phyloP scores from a whole-genome alignment of 2,113 vertebrate species.

The Beaufortia kweichowensis region DNA sequence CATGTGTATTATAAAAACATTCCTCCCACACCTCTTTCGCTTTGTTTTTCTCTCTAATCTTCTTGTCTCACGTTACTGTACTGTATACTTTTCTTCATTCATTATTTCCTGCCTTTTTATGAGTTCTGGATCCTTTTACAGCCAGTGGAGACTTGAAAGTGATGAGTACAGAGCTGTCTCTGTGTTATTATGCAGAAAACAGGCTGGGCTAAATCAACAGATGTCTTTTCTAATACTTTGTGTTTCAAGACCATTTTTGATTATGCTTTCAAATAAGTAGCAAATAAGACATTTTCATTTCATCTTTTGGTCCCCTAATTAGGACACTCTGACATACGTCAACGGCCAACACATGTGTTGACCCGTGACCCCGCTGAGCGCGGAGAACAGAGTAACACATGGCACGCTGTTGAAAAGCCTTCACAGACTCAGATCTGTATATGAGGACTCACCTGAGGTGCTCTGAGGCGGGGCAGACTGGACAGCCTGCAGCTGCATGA shows the following conservation, averaged over 20 bases:
- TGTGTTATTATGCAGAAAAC: too few relatives aligned
- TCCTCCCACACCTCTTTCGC: background rate
- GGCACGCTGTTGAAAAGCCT: background rate
- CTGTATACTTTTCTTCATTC: background rate
- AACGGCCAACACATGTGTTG: conserved; percentile 40
- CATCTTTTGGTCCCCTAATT: background rate
- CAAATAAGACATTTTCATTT: too few relatives aligned
- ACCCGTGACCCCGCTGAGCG: conserved; percentile 13
- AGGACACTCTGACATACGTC: conserved; percentile 12
- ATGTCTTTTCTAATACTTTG: too few relatives aligned
- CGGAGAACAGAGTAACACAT: conserved; percentile 4
- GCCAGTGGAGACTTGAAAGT: too few relatives aligned
- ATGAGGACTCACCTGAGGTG: conserved; percentile 83
- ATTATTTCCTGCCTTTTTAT: background rate
- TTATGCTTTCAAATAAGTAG: too few relatives aligned
- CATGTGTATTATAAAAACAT: background rate
- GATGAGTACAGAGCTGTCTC: background rate
- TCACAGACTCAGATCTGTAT: background rate
- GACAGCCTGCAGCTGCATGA: conserved; percentile 91
- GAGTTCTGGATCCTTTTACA: background rate
- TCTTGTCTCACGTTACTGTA: background rate
- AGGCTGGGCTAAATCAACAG: too few relatives aligned
- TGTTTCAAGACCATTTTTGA: too few relatives aligned
- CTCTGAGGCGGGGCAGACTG: conserved; percentile 84
- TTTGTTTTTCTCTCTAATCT: background rate